Percentiles rank a stretch among this genome's conserved stretches.
Conservation (phyloP, 1,140 invertebrate species). For the Euschistus heros region DNA sequence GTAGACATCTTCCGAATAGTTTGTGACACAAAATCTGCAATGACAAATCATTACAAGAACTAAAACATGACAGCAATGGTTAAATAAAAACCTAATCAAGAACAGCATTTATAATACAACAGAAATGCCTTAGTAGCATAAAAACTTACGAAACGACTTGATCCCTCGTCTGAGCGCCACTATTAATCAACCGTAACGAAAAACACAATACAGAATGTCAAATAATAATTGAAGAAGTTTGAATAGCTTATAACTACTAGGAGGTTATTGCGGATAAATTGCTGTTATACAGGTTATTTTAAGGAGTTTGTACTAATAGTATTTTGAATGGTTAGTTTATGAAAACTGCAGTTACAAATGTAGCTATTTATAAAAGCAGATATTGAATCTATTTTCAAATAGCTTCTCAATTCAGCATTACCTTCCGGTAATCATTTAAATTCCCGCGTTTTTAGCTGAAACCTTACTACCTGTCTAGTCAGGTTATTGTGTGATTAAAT, state of each 20-base stretch:
- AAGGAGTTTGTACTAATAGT: background rate
- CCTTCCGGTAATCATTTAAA: too few species aligned
- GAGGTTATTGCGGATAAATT: conserved; percentile 16
- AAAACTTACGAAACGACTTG: background rate
- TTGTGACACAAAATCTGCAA: background rate
- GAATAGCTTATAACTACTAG: background rate
- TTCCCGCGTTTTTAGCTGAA: too few species aligned
- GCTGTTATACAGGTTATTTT: conserved; percentile 17
- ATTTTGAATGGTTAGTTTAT: too few species aligned
- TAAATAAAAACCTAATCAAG: too few species aligned
- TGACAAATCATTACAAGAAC: background rate
- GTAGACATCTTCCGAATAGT: conserved; percentile 11
- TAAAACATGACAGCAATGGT: background rate
- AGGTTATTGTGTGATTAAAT: too few species aligned
- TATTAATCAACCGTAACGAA: background rate
- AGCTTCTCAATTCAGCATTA: too few species aligned
- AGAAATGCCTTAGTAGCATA: too few species aligned
- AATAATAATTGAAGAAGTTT: background rate
- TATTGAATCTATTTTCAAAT: too few species aligned
- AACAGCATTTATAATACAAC: too few species aligned
- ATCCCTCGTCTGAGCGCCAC: background rate
- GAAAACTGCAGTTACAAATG: too few species aligned
- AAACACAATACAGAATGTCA: background rate
- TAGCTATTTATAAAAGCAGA: too few species aligned
- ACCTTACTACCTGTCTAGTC: too few species aligned